Evolutionary conservation across 23 tunicate genomes (phyloP), one percentile per base, ranked within the genome.

Genomic region (Diplosoma virens): DNA sequence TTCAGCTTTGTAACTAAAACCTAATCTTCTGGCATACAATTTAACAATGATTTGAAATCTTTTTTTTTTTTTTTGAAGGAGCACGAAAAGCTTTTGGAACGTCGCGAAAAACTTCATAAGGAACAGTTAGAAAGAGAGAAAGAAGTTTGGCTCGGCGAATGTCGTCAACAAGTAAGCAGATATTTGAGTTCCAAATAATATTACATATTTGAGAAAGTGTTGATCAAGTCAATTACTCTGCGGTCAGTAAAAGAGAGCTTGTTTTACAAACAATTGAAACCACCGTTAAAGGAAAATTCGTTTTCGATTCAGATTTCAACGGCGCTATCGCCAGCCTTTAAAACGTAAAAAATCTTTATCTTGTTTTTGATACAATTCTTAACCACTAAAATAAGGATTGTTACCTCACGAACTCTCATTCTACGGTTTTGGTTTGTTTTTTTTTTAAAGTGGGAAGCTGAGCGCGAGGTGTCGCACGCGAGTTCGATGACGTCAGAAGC

Each of bases 111-210:
- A 72, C 82, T 76, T 65, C 84, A 79, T 71, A 31, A 81, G 32
- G 94, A 87, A 72, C 85, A 80, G 59, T 79, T 84, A 1, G 79
- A 76, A 25, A 45, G 82, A 47, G 89, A 84, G 59, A 84, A 77
- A 47, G 89, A 78, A 32, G 75, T 31, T 35, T 75, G 82, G 89
- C 68, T 72, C 32, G 77, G 69, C 36, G 82, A 77, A 59, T 47
- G 66, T 16, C 55, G 73, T 30, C 72, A 77, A 3, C 78, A 84
- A 79, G 89, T 84, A 59, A 21, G 24, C 52, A 16, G 52, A 16
- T 45, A n/a, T n/a, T n/a, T n/a, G n/a, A n/a, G n/a, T n/a, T n/a
- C n/a, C n/a, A n/a, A n/a, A n/a, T n/a, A n/a, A n/a, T n/a, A n/a
- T n/a, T n/a, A n/a, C n/a, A n/a, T n/a, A n/a, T n/a, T n/a, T n/a